These are phyloP conservation scores for Drosophila crucigera DNA, from an alignment of 2,888 invertebrate genomes.

Conservation along the genomic window DNA sequence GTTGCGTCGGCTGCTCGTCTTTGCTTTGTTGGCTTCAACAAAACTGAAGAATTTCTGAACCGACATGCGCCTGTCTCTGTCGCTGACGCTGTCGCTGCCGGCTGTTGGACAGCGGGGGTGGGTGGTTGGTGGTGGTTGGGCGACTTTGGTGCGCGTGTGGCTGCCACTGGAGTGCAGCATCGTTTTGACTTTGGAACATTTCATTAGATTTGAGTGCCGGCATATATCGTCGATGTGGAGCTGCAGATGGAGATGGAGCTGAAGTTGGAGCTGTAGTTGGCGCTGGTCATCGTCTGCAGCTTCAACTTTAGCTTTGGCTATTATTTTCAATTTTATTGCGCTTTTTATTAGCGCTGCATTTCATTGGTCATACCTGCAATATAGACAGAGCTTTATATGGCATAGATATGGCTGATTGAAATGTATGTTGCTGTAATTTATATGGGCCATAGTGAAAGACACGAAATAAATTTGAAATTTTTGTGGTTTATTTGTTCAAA, in stretches of 20 bases:
- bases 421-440: conserved; percentile 59
- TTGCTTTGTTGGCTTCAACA: conserved; percentile 37
- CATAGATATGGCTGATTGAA: conserved; percentile 62
- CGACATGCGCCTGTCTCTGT: conserved; percentile 74
- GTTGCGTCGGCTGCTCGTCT: conserved; percentile 67
- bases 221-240: conserved; percentile 69
- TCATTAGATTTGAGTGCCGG: conserved; percentile 82
- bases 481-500: conserved; percentile 66
- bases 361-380: conserved; percentile 51
- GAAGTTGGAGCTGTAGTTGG: not conserved
- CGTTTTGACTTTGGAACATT: conserved; percentile 78
- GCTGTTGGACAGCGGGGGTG: conserved; percentile 12
- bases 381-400: conserved; percentile 46
- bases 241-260: conserved; percentile 2
- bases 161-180: conserved; percentile 49
- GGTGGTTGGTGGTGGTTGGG: conserved; percentile 31
- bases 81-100: conserved; percentile 20
- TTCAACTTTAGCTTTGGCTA: conserved; percentile 59
- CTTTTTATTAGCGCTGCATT: conserved; percentile 77
- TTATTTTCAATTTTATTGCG: conserved; percentile 80
- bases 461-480: conserved; percentile 47
- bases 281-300: conserved; percentile 29
- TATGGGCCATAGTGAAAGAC: conserved; percentile 53
- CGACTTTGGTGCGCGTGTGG: conserved; percentile 64
- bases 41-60: conserved; percentile 72